These are phyloP conservation scores for Variabilichromis moorii DNA, from an alignment of 2,113 vertebrate genomes.

Conservation along the genomic window DNA sequence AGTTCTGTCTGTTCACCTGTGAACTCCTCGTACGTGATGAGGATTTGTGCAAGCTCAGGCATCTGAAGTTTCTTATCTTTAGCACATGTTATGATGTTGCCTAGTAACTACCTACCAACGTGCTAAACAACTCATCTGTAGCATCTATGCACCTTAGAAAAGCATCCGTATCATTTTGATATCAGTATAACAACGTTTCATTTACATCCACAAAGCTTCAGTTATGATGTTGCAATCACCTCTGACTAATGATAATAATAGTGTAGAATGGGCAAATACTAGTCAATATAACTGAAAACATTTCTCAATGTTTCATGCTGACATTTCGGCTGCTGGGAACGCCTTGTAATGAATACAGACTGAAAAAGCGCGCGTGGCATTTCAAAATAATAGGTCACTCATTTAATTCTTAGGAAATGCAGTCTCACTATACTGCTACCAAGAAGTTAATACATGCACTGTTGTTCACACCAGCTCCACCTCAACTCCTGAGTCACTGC, in stretches of 20 bases:
- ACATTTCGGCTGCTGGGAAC: not conserved
- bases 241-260: not conserved
- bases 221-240: not conserved
- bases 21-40: not conserved
- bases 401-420: not conserved
- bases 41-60: not conserved
- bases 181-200: not conserved
- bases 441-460: not conserved
- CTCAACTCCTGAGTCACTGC: not conserved
- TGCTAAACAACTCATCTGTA: not conserved
- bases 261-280: not conserved
- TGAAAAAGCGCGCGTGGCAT: accelerated
- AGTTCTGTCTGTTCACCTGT: not conserved
- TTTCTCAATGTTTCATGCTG: not conserved
- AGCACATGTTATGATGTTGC: accelerated
- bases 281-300: not conserved
- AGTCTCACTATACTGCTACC: not conserved
- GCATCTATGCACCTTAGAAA: not conserved
- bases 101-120: not conserved
- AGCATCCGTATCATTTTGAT: not conserved
- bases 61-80: accelerated
- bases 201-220: not conserved
- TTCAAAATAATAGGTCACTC: not conserved
- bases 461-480: not conserved
- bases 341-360: not conserved